Evolutionary conservation across 2,797 vertebrate species (phyloP), one percentile per base, ranked within the genome.

Genomic region (Helostoma temminkii): DNA sequence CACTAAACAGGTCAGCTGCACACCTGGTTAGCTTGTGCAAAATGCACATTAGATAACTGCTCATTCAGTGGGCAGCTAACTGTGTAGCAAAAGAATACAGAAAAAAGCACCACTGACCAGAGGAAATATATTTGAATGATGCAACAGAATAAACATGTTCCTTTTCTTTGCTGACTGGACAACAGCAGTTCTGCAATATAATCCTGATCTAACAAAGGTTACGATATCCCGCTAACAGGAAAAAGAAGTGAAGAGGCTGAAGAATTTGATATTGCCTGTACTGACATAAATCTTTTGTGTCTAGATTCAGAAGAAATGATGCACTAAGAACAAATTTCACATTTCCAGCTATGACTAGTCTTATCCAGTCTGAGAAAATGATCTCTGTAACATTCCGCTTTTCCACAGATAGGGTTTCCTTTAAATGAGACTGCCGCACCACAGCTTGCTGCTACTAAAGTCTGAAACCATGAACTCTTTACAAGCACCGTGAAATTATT

Each of bases 101-200:
- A 64, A n/a, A 65, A 0, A 34, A 1, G 3, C 28, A 59, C 12
- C 15, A 46, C 2, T 3, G 22, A 36, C 39, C 28, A 41, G 3
- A 50, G 8, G 26, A 18, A 41, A 55, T 36, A 54, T 26, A 26
- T 11, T 26, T 21, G 7, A 41, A 57, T 24, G n/a, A 47, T 52
- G 48, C 45, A 43, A 49, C 37, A 7, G 3, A 16, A 11, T 21
- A 18, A 6, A 37, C 36, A 30, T 55, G 16, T 25, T 12, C 11
- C 11, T 56, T 18, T 14, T 58, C 46, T 56, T 18, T 62, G 32
- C 32, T 30, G 37, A 52, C 6, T 42, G 22, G 43, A 32, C n/a
- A 56, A 52, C 30, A 46, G n/a, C 47, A 67, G 24, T 18, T 70
- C 21, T 73, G 48, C 45, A 55, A 34, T 64, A 63, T 24, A 26